Base-by-base conservation (phyloP, 2,888 invertebrate genomes). In the Parelbella ahira region DNA sequence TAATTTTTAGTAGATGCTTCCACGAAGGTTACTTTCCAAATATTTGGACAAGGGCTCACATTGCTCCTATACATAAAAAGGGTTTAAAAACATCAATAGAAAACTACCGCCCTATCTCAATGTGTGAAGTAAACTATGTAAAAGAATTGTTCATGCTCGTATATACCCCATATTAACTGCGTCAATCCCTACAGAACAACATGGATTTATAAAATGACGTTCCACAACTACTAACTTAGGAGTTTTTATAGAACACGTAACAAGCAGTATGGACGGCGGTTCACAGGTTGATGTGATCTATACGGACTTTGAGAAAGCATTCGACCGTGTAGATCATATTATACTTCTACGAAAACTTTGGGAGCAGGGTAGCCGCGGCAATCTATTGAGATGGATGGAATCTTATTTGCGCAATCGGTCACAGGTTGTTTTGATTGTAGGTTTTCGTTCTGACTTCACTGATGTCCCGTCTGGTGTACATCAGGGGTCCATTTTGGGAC, bases 241-340 rank as follows among this genome's bases (percentile, higher is more conserved):
- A 3, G 29, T 32, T 4, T 44, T 52, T 8, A 43, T 29, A n/a
- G 37, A 47, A 13, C 34, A 27, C 9, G 25, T 51, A 4, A 25
- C 21, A 2, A 20, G 15, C 4, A 9, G 12, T 5, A 39, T 54
- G 20, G 51, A 50, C 20, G 19, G 15, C 9, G 37, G 44, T 3
- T 42, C 30, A 5, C 54, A 53, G 37, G 47, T 52, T 2, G 51
- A 53, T 29, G 49, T 49, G 4, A 45, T 58, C 7, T 57, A 57
- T 20, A 54, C 56, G 0, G 57, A 59, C 32, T 51, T 56, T 25
- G 42, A 47, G 4, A 51, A 54, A 41, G 54, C 53, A 4, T 56
- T 55, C 39, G 53, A 57, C 30, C 45, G 43, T 2, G 48, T 56
- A 5, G 43, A 44, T 19, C 48, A 51, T 10, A 9, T 9, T 6